A percentile compares a stretch with the other conserved stretches of the same genome.
Evolutionary conservation across 2,797 vertebrate species (phyloP).

Genomic region (Limnodromus scolopaceus): DNA sequence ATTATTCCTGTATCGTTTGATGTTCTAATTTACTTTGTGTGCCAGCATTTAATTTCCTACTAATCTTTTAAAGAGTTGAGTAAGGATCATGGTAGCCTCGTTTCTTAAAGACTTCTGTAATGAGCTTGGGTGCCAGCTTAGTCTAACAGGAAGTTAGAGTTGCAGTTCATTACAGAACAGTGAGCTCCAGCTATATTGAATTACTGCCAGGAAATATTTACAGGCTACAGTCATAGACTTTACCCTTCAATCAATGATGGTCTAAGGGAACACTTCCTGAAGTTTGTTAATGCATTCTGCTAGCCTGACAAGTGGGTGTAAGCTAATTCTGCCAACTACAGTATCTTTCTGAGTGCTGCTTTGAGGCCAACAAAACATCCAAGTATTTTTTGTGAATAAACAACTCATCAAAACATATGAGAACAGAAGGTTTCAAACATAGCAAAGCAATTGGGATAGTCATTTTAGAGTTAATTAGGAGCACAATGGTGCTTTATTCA

Average conservation of each 20-base stretch:
- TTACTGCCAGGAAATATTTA: constrained; percentile 75
- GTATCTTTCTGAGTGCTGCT: constrained; percentile 49
- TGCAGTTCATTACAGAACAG: constrained; percentile 66
- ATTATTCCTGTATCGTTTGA: constrained; percentile 68
- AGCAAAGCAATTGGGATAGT: constrained; percentile 63
- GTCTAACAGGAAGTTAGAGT: constrained; percentile 27
- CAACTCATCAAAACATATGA: constrained; percentile 70
- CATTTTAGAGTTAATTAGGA: constrained; percentile 75
- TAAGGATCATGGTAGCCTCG: constrained; percentile 34
- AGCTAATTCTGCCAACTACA: constrained; percentile 56
- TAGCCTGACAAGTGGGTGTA: constrained; percentile 41
- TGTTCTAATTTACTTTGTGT: constrained; percentile 64
- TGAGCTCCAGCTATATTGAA: constrained; percentile 64
- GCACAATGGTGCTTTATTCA: constrained; percentile 61
- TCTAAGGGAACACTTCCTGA: constrained; percentile 47
- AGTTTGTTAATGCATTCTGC: constrained; percentile 45
- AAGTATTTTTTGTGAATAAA: constrained; percentile 72
- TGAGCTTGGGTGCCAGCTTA: not conserved
- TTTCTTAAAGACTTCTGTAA: constrained; percentile 35
- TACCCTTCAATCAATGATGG: constrained; percentile 61
- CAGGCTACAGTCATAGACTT: constrained; percentile 59
- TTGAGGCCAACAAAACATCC: constrained; percentile 49
- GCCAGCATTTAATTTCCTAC: constrained; percentile 55
- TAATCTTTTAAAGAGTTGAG: constrained; percentile 62
- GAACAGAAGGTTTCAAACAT: constrained; percentile 74